Evolutionary conservation across 2,888 invertebrate genomes (phyloP), one percentile per base, ranked within the genome.

Genomic region (Perithous albicinctus): DNA sequence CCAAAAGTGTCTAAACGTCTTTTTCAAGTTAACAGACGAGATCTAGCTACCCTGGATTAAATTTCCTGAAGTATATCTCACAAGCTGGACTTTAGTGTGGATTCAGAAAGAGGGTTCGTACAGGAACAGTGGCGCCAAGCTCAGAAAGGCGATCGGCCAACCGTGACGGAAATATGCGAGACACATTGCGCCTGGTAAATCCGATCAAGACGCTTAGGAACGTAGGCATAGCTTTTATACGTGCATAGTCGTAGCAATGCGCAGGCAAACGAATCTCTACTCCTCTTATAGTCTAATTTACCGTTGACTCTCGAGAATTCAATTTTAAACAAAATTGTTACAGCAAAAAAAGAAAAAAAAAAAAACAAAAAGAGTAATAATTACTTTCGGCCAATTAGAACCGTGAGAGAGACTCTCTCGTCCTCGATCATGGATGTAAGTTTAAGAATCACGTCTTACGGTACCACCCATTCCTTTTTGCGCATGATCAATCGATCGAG

Each of bases 91-190:
- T 56, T 26, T n/a, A 56, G 4, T 15, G 29, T 26, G 0, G 29
- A 29, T 56, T 29, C n/a, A n/a, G 54, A 5, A n/a, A 56, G 54
- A 29, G 29, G 54, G 29, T 15, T 26, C 29, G 0, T 15, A n/a
- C n/a, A 15, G 59, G 20, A 61, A 18, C 20, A 2, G 18, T 20
- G 59, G 59, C 59, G 59, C 35, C 59, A 61, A 35, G 35, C 32
- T 41, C 23, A n/a, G 41, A 41, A 41, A 54, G 56, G 56, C 80
- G 85, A 86, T 88, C 87, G 88, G 75, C 88, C 86, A 86, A 89
- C 89, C 91, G 89, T 91, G 89, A 90, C 89, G 88, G 88, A 91
- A 91, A 90, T 91, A 91, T 91, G 88, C 89, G 88, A 90, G 88
- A 90, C 90, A 89, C 91, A 91, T 89, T 87, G 88, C 88, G 86